These are phyloP conservation scores for Saccopteryx bilineata DNA, from an alignment of 2,113 vertebrate genomes.

Conservation along the genomic window DNA sequence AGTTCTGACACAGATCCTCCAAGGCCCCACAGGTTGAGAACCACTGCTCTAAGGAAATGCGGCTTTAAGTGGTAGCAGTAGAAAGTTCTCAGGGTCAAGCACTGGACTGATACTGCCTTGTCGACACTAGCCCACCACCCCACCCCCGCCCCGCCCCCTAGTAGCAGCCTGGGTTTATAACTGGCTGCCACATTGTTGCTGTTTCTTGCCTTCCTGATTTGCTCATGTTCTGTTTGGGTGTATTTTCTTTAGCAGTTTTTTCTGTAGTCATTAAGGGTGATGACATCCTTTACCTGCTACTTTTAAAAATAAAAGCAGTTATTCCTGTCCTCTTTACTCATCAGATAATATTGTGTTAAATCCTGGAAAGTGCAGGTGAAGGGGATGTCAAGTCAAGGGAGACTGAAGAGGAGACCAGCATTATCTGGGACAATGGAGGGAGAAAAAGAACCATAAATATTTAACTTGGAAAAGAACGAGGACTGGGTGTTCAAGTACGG, in stretches of 20 bases:
- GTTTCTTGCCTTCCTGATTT: neutral
- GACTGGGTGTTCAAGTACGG: neutral
- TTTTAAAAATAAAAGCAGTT: conserved; percentile 27
- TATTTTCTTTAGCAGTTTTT: neutral
- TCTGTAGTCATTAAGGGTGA: neutral
- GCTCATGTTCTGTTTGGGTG: neutral
- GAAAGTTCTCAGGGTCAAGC: neutral
- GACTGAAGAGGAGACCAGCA: neutral
- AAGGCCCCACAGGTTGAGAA: neutral
- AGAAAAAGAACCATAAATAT: neutral
- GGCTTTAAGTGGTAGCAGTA: neutral
- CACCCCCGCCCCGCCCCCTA: no score
- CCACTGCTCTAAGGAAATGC: neutral
- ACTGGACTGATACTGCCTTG: neutral
- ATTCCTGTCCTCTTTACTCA: neutral
- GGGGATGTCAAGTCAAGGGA: neutral
- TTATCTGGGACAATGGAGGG: neutral
- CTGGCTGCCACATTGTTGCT: neutral
- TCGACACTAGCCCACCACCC: neutral
- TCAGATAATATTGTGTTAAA: neutral
- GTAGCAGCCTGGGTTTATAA: neutral
- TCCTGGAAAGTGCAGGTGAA: neutral
- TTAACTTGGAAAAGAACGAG: neutral
- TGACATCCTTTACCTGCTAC: neutral
- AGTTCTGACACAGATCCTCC: neutral